Evolutionary conservation across 2,113 vertebrate species (phyloP).

Genomic region (Gasterosteus nipponicus): DNA sequence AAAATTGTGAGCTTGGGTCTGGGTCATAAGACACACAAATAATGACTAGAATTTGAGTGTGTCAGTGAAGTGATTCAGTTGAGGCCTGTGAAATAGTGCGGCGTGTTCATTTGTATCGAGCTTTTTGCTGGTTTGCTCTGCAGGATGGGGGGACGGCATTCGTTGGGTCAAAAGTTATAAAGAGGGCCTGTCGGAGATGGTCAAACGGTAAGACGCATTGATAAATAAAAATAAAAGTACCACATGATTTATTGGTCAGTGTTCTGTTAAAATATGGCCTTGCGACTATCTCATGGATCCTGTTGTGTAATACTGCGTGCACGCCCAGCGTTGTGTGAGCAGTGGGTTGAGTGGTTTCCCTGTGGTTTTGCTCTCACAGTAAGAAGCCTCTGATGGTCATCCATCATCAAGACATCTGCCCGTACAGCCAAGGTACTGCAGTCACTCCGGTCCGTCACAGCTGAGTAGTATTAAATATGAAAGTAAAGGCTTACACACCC

Average conservation of each 20-base stretch:
- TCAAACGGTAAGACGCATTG: constrained; percentile 75
- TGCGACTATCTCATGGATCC: not conserved
- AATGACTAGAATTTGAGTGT: not conserved
- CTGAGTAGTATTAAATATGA: not conserved
- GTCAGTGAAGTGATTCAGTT: not conserved
- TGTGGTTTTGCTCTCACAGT: constrained; percentile 70
- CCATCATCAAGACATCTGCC: constrained; percentile 87
- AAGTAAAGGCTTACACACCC: not conserved
- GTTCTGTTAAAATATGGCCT: not conserved
- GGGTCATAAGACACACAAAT: not conserved
- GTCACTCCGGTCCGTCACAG: not conserved
- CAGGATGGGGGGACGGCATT: constrained; percentile 88
- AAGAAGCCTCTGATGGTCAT: constrained; percentile 90
- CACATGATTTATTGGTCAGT: not conserved
- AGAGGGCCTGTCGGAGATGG: constrained; percentile 83
- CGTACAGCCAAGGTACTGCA: constrained; percentile 86
- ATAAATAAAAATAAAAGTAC: constrained; percentile 1
- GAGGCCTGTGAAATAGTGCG: not conserved
- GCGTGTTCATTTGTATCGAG: not conserved
- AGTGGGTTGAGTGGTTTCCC: constrained; percentile 43
- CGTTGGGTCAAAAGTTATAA: constrained; percentile 87
- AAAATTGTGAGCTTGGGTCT: not conserved
- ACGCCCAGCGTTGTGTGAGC: constrained; percentile 41
- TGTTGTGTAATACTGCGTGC: constrained; percentile 3
- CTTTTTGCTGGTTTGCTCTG: constrained; percentile 17